Percentiles rank a stretch among this genome's conserved stretches.
Conservation (phyloP, 2,113 vertebrate species). For the Myotis davidii region DNA sequence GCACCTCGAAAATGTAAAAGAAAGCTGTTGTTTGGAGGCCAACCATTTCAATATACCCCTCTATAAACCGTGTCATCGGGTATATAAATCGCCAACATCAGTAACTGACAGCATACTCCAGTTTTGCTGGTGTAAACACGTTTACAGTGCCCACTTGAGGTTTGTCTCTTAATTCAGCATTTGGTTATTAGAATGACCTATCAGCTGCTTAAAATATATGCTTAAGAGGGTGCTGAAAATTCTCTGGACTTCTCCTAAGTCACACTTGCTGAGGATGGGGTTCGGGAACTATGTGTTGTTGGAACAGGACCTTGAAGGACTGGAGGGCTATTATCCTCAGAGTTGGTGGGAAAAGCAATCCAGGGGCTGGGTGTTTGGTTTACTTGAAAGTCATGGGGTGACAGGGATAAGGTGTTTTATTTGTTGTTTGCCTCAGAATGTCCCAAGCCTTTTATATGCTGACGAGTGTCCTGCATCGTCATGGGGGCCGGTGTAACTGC, state of each 20-base stretch:
- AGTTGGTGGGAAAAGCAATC: not conserved
- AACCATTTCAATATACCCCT: not conserved
- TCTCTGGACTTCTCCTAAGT: not conserved
- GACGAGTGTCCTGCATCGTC: not conserved
- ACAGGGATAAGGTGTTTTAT: not conserved
- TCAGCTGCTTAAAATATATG: conserved; percentile 22
- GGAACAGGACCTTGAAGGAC: not conserved
- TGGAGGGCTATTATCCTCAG: not conserved
- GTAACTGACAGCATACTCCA: not conserved
- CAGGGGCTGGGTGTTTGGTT: not conserved
- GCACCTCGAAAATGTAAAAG: not conserved
- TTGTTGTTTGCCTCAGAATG: not conserved
- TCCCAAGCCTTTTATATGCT: not conserved
- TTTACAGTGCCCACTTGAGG: not conserved
- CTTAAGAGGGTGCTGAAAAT: conserved; percentile 1
- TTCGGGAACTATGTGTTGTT: not conserved
- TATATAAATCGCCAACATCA: not conserved
- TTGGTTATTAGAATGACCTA: not conserved
- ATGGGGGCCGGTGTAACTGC: rapidly evolving
- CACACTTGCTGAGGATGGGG: not conserved
- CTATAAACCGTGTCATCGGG: not conserved
- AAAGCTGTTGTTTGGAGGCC: not conserved
- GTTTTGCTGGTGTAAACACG: not conserved
- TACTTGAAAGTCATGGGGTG: not conserved
- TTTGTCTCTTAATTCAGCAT: not conserved